Conservation (phyloP, 2,113 vertebrate species). For the Leptodactylus fuscus region DNA sequence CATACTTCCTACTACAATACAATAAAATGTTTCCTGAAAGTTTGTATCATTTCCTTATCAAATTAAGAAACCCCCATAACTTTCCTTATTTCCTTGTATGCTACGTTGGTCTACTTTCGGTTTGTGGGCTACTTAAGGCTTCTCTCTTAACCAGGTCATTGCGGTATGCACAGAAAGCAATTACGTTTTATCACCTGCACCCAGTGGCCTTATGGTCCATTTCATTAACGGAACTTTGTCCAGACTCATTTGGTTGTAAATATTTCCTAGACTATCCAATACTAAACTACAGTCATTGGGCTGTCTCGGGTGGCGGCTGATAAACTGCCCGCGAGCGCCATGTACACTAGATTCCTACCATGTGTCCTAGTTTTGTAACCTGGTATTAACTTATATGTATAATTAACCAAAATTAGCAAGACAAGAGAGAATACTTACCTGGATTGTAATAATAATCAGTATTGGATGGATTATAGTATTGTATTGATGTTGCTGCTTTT, state of each 20-base stretch:
- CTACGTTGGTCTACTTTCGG: neutral
- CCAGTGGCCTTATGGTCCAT: neutral
- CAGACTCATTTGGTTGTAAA: neutral
- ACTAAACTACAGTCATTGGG: neutral
- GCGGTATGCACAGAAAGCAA: neutral
- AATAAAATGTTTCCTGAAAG: neutral
- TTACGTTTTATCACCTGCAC: neutral
- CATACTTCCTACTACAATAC: neutral
- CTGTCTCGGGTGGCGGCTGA: neutral
- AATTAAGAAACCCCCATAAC: neutral
- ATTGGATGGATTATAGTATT: too few relatives aligned
- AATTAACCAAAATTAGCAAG: neutral
- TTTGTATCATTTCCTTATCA: neutral
- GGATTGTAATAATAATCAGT: too few relatives aligned
- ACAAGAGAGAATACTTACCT: too few relatives aligned
- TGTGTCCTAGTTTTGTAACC: neutral
- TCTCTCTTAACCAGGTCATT: neutral
- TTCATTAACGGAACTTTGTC: conserved; percentile 3
- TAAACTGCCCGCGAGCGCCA: neutral
- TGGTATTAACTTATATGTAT: neutral
- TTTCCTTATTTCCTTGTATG: neutral
- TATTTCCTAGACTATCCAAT: neutral
- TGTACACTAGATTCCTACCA: neutral
- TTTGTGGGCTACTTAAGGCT: neutral
- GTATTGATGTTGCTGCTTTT: too few relatives aligned